Base-by-base conservation (phyloP, 2,113 vertebrate species). In the Pavo muticus region DNA sequence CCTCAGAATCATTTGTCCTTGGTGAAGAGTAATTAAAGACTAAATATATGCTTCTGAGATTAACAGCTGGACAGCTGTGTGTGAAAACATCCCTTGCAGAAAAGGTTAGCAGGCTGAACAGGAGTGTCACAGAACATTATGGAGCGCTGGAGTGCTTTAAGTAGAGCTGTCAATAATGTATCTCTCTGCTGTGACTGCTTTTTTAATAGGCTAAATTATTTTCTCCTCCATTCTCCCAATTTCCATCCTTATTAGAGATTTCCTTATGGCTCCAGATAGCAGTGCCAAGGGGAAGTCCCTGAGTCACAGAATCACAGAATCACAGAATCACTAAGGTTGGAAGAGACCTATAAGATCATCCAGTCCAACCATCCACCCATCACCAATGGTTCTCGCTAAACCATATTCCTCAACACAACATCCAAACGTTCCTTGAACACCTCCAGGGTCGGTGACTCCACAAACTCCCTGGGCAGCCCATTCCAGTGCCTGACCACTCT, bases 11-110 rank as follows among this genome's bases (percentile, higher is more conserved):
- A 71, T 84, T 84, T 65, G 12, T 68, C 57, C 94, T 91, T 59
- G 45, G 45, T 88, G 87, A 81, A 76, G 68, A 82, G 40, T 42
- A 72, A 93, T 81, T 74, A 90, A 95, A 93, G 75, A 44, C 10
- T 18, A 70, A 91, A 15, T 29, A 45, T 21, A 68, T 57, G 11
- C 40, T 78, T 78, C 57, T 17, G 35, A 94, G 30, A 84, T 87
- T 79, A 72, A 65, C 29, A 91, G 10, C 50, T 47, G 54, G 74
- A 37, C 56, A 93, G 40, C 42, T 82, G 57, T 77, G 54, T 61
- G 14, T 64, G 37, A 82, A 76, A 80, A 72, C 24, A 78, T 59
- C 32, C 27, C 4, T 48, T 59, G 24, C 14, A 71, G 84, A 47
- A 52, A 54, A 72, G 30, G n/a, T 67, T 82, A 87, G 35, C 30